A percentile compares a stretch with the other conserved stretches of the same genome.
phyloP scores from a whole-genome alignment of 2,888 invertebrate species.

The Chrysomela aeneicollis region DNA sequence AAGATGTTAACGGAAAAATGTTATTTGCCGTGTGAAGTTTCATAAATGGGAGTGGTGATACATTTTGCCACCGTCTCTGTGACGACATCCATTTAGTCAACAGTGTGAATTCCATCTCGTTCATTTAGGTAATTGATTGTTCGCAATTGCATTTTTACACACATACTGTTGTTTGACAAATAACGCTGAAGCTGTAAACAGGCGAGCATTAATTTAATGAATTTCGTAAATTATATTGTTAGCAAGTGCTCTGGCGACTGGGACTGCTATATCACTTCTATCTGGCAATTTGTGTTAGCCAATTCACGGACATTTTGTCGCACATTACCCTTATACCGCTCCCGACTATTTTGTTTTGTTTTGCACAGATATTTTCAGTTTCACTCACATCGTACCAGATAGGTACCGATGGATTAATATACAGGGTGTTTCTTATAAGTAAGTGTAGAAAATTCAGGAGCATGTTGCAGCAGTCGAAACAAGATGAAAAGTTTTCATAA shows the following conservation, averaged over 20 bases:
- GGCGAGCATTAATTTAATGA: conserved; percentile 44
- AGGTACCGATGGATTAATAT: no score
- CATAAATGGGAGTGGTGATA: conserved; percentile 21
- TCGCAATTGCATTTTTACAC: conserved; percentile 42
- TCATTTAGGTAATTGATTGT: conserved; percentile 46
- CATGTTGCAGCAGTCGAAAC: no score
- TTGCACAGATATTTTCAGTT: not conserved
- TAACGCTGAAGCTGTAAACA: conserved; percentile 42
- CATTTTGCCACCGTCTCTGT: conserved; percentile 29
- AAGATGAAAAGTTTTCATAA: no score
- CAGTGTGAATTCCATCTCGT: conserved; percentile 38
- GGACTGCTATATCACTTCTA: conserved; percentile 33
- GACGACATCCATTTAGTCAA: conserved; percentile 28
- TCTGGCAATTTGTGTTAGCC: conserved; percentile 30
- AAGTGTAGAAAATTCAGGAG: no score
- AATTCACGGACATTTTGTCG: conserved; percentile 23
- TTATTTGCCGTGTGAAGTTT: not conserved
- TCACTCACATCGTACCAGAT: not conserved
- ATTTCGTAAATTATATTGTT: conserved; percentile 42
- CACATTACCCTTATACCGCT: conserved; percentile 7
- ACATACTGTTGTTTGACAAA: conserved; percentile 41
- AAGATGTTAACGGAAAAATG: no score
- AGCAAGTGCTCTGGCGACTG: conserved; percentile 34
- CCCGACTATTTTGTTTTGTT: conserved; percentile 9
- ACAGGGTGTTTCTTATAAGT: no score